Percentiles rank a stretch among this genome's conserved stretches.
phyloP scores from a whole-genome alignment of 1,140 invertebrate species.

The Aphis craccivora region DNA sequence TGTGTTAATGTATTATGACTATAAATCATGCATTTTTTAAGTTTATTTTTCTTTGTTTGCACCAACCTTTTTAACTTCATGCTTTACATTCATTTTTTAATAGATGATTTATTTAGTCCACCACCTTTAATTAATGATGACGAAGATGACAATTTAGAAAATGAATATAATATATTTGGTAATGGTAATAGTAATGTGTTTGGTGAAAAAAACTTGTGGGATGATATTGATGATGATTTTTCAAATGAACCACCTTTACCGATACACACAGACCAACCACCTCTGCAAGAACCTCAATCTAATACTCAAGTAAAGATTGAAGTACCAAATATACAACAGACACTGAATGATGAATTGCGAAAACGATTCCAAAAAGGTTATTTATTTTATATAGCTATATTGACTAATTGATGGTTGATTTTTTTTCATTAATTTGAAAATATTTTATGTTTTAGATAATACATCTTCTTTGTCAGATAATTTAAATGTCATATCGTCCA shows the following conservation, averaged over 20 bases:
- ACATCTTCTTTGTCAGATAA: not conserved
- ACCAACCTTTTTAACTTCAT: not conserved
- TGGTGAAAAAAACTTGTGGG: conserved; percentile 45
- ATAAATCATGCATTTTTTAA: not conserved
- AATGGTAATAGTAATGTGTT: conserved; percentile 17
- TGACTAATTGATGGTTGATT: not conserved
- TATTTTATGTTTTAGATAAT: not conserved
- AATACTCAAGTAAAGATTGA: not conserved
- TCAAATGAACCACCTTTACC: conserved; percentile 48
- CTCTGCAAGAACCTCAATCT: not conserved
- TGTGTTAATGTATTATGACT: too few relatives aligned
- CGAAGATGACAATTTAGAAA: conserved; percentile 22
- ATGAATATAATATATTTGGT: conserved; percentile 55
- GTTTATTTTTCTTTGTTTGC: not conserved
- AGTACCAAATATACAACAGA: conserved; percentile 32
- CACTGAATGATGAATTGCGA: conserved; percentile 43
- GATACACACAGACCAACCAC: conserved; percentile 10
- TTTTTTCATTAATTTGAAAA: not conserved
- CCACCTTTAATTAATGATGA: conserved; percentile 49
- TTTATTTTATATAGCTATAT: conserved; percentile 38
- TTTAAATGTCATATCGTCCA: not conserved
- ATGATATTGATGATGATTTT: conserved; percentile 44
- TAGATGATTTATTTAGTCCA: conserved; percentile 50
- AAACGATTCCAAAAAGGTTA: conserved; percentile 48
- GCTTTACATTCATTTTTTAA: not conserved